Base-by-base conservation (phyloP, 1,140 invertebrate species). In the Dolichoris vasculosae region DNA sequence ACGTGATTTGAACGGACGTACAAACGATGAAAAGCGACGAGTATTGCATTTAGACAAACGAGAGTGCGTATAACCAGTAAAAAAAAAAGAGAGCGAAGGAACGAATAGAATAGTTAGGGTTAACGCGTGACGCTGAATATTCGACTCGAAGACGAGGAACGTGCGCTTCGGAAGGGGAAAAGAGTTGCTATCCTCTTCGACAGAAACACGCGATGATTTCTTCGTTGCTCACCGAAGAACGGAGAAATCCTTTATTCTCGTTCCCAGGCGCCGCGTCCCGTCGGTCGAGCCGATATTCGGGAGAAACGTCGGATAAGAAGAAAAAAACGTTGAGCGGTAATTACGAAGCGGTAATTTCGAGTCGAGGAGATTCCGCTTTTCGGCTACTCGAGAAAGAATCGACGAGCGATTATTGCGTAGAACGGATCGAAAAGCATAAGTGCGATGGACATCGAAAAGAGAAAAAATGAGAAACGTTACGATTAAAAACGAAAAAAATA, bases 181-280 rank as follows among this genome's bases (percentile, higher is more conserved):
- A 51, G 17, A 82, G 64, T 38, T n/a, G 46, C 55, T 46, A 38
- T 35, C 30, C 11, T 55, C n/a, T 75, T 71, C 43, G 9, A 55
- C 73, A 73, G 64, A 82, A 71, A n/a, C 23, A 75, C 7, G 35
- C 26, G 32, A 71, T 30, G 69, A 75, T 43, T 73, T 40, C 48
- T 55, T 63, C n/a, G 17, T 69, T 51, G 6, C 26, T 35, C n/a
- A 32, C 15, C 23, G 11, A 78, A 55, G n/a, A 59, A 30, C 51
- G 20, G 30, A 73, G 81, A 83, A 69, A 43, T 81, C 63, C 76
- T 86, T 78, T 43, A 76, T 86, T 86, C 76, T 82, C 64, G 40
- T 71, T 82, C 63, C 26, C 32, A n/a, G 20, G 46, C 32, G 46
- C 17, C 3, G 59, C 43, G 11, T 13, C 0, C 30, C 43, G 6